Percentiles rank a stretch among this genome's conserved stretches.
Conservation (phyloP, 1,140 invertebrate genomes). For the Vollenhovia emeryi region DNA sequence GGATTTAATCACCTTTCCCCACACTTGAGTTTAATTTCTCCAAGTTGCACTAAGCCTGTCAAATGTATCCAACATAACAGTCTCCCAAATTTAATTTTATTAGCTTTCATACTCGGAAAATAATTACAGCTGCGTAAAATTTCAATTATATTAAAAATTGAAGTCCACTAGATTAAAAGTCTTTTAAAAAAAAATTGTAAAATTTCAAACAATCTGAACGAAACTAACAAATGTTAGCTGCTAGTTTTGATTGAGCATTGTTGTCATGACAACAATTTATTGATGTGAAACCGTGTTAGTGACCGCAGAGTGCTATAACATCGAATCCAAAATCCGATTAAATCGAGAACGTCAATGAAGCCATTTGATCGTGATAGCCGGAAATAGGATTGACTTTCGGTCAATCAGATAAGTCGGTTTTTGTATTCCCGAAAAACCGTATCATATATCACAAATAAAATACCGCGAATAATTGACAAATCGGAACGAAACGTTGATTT, state of each 20-base stretch:
- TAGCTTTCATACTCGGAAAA: background rate
- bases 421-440: constrained; percentile 15
- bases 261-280: constrained; percentile 44
- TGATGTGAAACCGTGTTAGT: background rate
- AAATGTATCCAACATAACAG: background rate
- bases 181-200: background rate
- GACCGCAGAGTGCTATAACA: constrained; percentile 16
- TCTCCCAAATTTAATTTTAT: background rate
- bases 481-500: background rate
- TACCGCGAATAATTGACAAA: background rate
- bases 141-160: background rate
- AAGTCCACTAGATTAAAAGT: background rate
- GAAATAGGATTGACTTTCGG: constrained; percentile 36
- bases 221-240: background rate
- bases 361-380: constrained; percentile 36
- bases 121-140: background rate
- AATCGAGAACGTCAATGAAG: constrained; percentile 41
- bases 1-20: background rate
- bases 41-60: background rate
- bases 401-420: constrained; percentile 35
- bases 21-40: background rate
- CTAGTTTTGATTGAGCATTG: background rate
- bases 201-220: background rate
- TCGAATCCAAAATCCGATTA: constrained; percentile 35
- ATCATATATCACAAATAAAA: constrained; percentile 10